These are phyloP conservation scores for Drosophila paulistorum DNA, from an alignment of 1,140 invertebrate genomes.

Conservation along the genomic window DNA sequence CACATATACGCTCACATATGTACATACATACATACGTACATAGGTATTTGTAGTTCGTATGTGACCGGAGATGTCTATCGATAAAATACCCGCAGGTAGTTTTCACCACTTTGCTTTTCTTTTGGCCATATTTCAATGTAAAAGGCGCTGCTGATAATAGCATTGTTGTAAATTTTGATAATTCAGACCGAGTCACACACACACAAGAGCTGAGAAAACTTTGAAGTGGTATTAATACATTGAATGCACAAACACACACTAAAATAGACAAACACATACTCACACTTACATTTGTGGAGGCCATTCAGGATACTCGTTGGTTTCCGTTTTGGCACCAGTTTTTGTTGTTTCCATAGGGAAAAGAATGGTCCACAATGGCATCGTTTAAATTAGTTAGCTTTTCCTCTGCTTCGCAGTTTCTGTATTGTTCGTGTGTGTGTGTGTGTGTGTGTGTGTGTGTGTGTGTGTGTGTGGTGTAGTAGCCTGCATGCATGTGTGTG, in stretches of 20 bases:
- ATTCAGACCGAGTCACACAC: slow-evolving; percentile 52
- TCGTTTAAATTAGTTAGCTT: slow-evolving; percentile 79
- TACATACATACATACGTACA: neutral
- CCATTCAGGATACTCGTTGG: slow-evolving; percentile 27
- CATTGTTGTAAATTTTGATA: slow-evolving; percentile 79
- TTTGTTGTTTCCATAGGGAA: slow-evolving; percentile 28
- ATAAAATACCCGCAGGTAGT: slow-evolving; percentile 76
- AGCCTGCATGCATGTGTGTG: slow-evolving; percentile 9
- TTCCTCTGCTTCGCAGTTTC: slow-evolving; percentile 20
- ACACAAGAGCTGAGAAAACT: slow-evolving; percentile 44
- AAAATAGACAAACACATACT: slow-evolving; percentile 31
- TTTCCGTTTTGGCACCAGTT: slow-evolving; percentile 61
- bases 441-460: slow-evolving; percentile 25
- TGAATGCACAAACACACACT: slow-evolving; percentile 46
- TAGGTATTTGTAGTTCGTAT: slow-evolving; percentile 1
- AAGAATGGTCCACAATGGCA: slow-evolving; percentile 65
- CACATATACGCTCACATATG: too few relatives aligned
- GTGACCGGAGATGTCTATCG: slow-evolving; percentile 68
- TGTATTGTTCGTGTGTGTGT: neutral
- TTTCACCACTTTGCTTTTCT: slow-evolving; percentile 48
- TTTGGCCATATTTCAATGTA: slow-evolving; percentile 75
- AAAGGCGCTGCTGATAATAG: slow-evolving; percentile 62
- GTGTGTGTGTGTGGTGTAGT: neutral
- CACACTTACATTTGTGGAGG: neutral
- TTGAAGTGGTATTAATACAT: slow-evolving; percentile 77